Base-by-base conservation (phyloP, 2,888 invertebrate species). In the Drosophila subquinaria region DNA sequence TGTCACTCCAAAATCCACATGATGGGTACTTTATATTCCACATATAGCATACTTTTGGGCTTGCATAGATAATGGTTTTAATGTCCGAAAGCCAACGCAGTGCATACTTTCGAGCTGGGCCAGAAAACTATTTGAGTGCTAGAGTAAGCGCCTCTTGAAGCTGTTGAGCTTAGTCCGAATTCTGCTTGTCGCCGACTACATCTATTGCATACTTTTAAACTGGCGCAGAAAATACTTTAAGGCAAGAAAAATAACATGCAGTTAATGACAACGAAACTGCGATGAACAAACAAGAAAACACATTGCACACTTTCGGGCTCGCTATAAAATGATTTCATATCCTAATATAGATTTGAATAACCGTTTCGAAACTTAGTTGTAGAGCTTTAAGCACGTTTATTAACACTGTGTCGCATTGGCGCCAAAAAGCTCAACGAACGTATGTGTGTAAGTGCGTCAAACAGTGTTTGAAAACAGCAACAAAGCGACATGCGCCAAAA, bases 401-500 rank as follows among this genome's bases (percentile, higher is more conserved):
- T 50, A 76, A 36, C 78, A 62, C 73, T 77, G 11, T 2, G 35
- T 10, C 6, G 1, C 1, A 13, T 72, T 76, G 36, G 67, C 86
- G 86, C 79, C 71, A 47, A 64, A 63, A 85, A 85, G 78, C 70
- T 76, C 45, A 53, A 38, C 53, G 47, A 23, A 1, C 15, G n/a
- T 20, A 15, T 36, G 33, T 20, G 8, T 20, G 40, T 20, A 2
- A 36, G 53, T 47, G 36, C 10, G 13, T 2, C 33, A 45, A 70
- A 55, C 69, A 83, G 87, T 86, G 62, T 15, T 20, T 23, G 63
- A 73, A 76, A 81, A 67, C 42, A 40, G 66, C 55, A 38, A 0
- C 10, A 56, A 64, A 51, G 42, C 67, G 64, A 47, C 66, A 77
- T 81, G 81, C 81, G 85, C 73, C 67, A 73, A 76, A 72, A 42